Conservation (phyloP, 1,140 invertebrate genomes). For the Leptestheria dahalacensis region DNA sequence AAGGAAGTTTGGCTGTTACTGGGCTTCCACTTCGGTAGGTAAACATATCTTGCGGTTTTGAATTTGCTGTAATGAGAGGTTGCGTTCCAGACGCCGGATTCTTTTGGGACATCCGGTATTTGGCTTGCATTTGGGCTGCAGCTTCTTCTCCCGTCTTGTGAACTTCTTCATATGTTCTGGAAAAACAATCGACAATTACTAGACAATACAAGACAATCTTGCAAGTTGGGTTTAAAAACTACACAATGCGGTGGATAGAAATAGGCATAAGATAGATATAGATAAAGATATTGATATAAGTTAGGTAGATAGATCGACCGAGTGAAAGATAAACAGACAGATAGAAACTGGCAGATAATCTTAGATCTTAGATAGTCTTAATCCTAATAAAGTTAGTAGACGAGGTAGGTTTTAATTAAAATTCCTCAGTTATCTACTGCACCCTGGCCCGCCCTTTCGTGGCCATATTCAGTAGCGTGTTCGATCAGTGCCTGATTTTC, state of each 20-base stretch:
- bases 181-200: not conserved
- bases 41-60: conserved; percentile 13
- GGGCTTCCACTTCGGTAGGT: conserved; percentile 10
- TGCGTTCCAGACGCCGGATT: conserved; percentile 14
- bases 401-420: too few species aligned
- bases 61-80: conserved; percentile 9
- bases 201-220: not conserved
- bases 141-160: conserved; percentile 14
- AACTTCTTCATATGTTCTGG: conserved; percentile 14
- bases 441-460: too few species aligned
- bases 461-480: too few species aligned
- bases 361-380: too few species aligned
- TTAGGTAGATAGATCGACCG: too few species aligned
- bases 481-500: too few species aligned
- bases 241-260: not conserved
- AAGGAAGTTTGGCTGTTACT: not conserved
- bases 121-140: conserved; percentile 14
- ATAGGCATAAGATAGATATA: too few species aligned
- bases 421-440: too few species aligned
- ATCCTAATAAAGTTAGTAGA: too few species aligned
- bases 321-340: too few species aligned
- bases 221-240: not conserved
- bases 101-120: conserved; percentile 15
- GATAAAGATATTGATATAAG: too few species aligned
- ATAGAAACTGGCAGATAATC: too few species aligned